Conservation (phyloP, 2,888 invertebrate species). For the Pollenia labialis region DNA sequence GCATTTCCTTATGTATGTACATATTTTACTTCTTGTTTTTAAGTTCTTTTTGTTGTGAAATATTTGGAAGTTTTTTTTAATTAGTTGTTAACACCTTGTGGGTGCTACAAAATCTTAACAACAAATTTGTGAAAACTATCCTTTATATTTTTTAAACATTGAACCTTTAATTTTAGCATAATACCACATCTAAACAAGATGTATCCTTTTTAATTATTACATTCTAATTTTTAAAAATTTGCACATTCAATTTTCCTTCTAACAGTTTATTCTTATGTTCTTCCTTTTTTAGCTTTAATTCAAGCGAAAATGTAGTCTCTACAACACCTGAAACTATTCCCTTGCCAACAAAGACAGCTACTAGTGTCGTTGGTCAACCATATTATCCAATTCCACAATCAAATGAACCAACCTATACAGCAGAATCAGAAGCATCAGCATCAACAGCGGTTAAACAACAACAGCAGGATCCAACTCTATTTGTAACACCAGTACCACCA, state of each 20-base stretch:
- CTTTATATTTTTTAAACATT: no score
- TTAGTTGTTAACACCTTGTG: no score
- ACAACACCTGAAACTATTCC: slow-evolving; percentile 71
- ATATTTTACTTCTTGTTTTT: no score
- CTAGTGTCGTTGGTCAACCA: slow-evolving; percentile 50
- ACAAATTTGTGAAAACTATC: no score
- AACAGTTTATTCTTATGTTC: slow-evolving; percentile 41
- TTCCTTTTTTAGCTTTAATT: slow-evolving; percentile 79
- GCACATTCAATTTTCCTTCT: neutral
- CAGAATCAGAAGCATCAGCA: slow-evolving; percentile 8
- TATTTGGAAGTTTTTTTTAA: no score
- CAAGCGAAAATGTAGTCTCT: slow-evolving; percentile 80
- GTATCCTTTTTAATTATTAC: no score
- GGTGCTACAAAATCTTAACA: no score
- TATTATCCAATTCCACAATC: slow-evolving; percentile 67
- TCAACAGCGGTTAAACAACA: slow-evolving; percentile 35
- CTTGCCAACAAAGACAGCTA: slow-evolving; percentile 40
- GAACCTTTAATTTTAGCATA: no score
- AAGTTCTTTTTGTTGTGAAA: no score
- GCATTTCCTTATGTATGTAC: no score
- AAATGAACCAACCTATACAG: slow-evolving; percentile 61
- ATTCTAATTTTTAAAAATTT: no score
- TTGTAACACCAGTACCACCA: slow-evolving; percentile 68
- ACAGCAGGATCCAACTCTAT: slow-evolving; percentile 62
- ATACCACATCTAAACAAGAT: no score